phyloP scores from a whole-genome alignment of 2,888 invertebrate species.

The Pristionchus exspectatus region DNA sequence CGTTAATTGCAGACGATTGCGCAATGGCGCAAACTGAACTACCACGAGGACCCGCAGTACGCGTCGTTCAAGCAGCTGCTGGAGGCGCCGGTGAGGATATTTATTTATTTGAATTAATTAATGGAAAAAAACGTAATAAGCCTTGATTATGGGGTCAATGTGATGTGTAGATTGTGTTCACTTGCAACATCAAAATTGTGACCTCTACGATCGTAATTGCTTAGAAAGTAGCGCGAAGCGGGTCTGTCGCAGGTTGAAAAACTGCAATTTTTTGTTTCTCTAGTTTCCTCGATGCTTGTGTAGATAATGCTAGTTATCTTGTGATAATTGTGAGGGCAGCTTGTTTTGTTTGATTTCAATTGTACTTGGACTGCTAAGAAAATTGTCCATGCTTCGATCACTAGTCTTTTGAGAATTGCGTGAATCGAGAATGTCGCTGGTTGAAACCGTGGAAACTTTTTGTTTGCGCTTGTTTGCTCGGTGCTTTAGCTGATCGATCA shows the following conservation, averaged over 20 bases:
- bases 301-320: no score
- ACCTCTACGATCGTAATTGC: neutral
- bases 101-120: constrained; percentile 57
- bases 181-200: no score
- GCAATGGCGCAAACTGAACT: constrained; percentile 95
- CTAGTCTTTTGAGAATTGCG: neutral
- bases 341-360: no score
- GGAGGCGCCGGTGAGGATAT: constrained; percentile 86
- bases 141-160: no score
- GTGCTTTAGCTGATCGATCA: no score
- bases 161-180: no score
- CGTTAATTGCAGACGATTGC: constrained; percentile 89
- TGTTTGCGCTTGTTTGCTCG: no score
- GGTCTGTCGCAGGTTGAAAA: neutral
- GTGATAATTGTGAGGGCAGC: no score
- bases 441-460: neutral
- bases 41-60: constrained; percentile 97
- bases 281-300: no score
- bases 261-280: no score
- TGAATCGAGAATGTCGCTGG: neutral
- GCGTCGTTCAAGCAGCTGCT: constrained; percentile 96
- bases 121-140: no score
- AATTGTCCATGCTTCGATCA: neutral
- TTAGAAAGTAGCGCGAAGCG: neutral
- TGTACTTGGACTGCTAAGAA: no score